Conservation (phyloP, 2,888 invertebrate genomes). For the Oligia strigilis region DNA sequence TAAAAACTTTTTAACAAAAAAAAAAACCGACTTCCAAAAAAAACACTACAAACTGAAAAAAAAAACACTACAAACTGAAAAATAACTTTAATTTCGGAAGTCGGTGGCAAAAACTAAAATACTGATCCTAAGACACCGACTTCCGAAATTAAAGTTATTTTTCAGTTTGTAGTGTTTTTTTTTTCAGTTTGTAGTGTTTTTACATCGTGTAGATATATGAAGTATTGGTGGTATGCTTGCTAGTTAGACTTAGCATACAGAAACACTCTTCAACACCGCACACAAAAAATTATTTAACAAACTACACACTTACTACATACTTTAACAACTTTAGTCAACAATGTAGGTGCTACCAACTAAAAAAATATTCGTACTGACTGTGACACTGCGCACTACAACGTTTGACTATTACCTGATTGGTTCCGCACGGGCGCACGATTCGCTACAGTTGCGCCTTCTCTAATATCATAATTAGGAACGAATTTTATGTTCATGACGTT, state of each 20-base stretch:
- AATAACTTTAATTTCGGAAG: too few species aligned
- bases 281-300: neutral
- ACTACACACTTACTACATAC: too few species aligned
- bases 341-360: slow-evolving; percentile 4
- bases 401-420: slow-evolving; percentile 63
- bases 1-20: too few species aligned
- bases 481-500: slow-evolving; percentile 51
- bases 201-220: too few species aligned
- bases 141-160: too few species aligned
- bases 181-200: too few species aligned
- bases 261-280: neutral
- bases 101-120: too few species aligned
- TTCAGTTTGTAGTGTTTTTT: too few species aligned
- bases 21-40: too few species aligned
- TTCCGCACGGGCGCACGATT: slow-evolving; percentile 65
- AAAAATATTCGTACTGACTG: slow-evolving; percentile 30
- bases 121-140: too few species aligned
- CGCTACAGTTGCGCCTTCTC: slow-evolving; percentile 57
- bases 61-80: too few species aligned
- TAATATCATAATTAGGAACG: slow-evolving; percentile 61
- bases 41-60: too few species aligned
- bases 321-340: slow-evolving; percentile 5
- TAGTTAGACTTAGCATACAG: neutral
- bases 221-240: neutral
- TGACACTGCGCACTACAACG: slow-evolving; percentile 40